Conservation (phyloP, 2,888 invertebrate genomes). For the Drosophila cyrtoloma region DNA sequence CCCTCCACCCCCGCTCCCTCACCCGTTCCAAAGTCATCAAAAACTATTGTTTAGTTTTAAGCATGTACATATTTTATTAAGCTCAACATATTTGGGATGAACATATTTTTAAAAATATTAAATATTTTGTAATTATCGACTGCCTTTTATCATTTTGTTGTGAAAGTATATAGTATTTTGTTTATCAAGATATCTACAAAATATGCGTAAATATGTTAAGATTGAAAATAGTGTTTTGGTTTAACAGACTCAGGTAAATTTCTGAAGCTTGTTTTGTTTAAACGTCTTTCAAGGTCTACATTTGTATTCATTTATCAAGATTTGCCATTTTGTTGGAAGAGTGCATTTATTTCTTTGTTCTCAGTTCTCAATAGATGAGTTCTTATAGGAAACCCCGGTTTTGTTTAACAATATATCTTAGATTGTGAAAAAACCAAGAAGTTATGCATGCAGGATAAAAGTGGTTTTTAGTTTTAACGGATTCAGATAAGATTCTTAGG, state of each 20-base stretch:
- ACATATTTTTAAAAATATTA: conserved; percentile 39
- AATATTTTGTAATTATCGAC: conserved; percentile 31
- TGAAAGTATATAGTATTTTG: too few species aligned
- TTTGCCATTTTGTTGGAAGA: neutral
- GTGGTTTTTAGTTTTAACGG: neutral
- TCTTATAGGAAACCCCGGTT: neutral
- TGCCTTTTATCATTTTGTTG: neutral
- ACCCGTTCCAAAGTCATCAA: neutral
- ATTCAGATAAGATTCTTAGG: neutral
- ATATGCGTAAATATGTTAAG: neutral
- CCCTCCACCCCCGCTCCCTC: neutral
- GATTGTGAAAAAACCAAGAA: neutral
- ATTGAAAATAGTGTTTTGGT: neutral
- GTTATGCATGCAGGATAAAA: too few species aligned
- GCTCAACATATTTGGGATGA: conserved; percentile 35
- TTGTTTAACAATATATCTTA: neutral
- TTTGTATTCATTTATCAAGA: neutral
- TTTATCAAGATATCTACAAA: neutral
- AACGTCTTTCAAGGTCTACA: neutral
- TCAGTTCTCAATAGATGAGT: neutral
- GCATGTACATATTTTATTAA: conserved; percentile 48
- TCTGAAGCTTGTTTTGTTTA: neutral
- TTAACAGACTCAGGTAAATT: neutral
- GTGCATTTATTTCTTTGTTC: neutral
- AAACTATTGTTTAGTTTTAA: conserved; percentile 66